Conservation (phyloP, 2,797 vertebrate species). For the Menidia menidia region DNA sequence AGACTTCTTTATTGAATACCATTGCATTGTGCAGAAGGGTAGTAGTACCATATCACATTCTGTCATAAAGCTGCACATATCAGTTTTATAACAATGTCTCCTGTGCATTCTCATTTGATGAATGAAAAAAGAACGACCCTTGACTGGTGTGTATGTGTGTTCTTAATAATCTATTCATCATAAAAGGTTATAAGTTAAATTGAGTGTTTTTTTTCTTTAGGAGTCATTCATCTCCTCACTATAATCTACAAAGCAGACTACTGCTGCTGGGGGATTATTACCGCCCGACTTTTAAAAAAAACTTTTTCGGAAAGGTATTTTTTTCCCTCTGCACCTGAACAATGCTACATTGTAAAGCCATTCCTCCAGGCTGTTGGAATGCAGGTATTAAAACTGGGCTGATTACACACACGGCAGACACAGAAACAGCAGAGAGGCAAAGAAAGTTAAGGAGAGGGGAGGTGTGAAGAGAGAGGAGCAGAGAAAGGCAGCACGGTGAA, state of each 20-base stretch:
- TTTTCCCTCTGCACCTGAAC: conserved; percentile 68
- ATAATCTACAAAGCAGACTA: background rate
- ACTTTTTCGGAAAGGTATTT: conserved; percentile 48
- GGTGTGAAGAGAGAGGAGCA: conserved; percentile 57
- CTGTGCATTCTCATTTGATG: background rate
- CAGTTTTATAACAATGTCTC: conserved; percentile 5
- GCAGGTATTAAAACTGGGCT: conserved; percentile 81
- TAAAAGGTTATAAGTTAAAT: conserved; percentile 2
- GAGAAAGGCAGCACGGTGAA: conserved; percentile 24
- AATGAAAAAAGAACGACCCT: background rate
- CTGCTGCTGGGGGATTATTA: conserved; percentile 21
- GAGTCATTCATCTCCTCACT: background rate
- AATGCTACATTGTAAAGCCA: conserved; percentile 83
- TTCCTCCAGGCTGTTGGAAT: conserved; percentile 83
- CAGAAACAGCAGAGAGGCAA: conserved; percentile 24
- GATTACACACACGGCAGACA: conserved; percentile 70
- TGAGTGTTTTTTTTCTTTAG: conserved; percentile 15
- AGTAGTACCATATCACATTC: background rate
- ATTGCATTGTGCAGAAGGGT: background rate
- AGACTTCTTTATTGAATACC: background rate
- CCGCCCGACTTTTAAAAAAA: conserved; percentile 29
- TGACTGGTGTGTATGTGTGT: background rate
- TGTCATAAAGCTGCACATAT: conserved; percentile 9
- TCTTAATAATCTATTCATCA: background rate
- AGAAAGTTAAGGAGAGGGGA: conserved; percentile 33